Evolutionary conservation across 2,113 vertebrate genomes (phyloP).

Genomic region (Zingel zingel): DNA sequence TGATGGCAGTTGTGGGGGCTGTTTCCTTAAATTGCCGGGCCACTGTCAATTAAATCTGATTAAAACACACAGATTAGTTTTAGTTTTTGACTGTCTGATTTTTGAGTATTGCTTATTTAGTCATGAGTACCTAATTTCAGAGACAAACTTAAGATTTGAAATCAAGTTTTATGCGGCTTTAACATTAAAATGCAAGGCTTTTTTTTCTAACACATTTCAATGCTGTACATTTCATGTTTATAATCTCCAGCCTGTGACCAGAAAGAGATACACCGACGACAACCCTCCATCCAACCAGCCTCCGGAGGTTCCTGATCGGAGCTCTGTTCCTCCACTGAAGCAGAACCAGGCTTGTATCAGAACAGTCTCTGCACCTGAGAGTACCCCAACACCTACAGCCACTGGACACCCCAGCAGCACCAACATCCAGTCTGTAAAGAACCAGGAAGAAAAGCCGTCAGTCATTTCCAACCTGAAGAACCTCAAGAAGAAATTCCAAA

Average conservation of each 20-base stretch:
- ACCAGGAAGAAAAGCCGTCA: constrained; percentile 43
- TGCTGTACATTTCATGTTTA: not conserved
- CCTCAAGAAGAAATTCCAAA: constrained; percentile 76
- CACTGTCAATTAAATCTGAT: not conserved
- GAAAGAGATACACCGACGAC: constrained; percentile 15
- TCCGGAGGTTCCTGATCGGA: constrained; percentile 64
- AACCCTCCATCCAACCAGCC: constrained; percentile 19
- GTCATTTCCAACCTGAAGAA: constrained; percentile 60
- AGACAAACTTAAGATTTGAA: not conserved
- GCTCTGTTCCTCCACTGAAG: not conserved
- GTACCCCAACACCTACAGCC: not conserved
- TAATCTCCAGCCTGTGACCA: constrained; percentile 50
- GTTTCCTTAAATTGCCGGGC: not conserved
- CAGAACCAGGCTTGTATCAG: constrained; percentile 42
- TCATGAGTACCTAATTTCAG: not conserved
- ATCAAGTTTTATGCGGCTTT: not conserved
- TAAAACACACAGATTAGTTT: not conserved
- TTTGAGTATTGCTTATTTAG: not conserved
- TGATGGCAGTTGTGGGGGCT: not conserved
- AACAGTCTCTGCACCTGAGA: constrained; percentile 10
- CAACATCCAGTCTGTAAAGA: constrained; percentile 27
- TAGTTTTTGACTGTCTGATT: no score
- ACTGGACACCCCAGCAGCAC: not conserved
- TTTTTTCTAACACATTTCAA: not conserved
- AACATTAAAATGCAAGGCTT: not conserved